Percentiles rank a stretch among this genome's conserved stretches.
phyloP scores from a whole-genome alignment of 2,888 invertebrate species.

The Diplolepis rosae region DNA sequence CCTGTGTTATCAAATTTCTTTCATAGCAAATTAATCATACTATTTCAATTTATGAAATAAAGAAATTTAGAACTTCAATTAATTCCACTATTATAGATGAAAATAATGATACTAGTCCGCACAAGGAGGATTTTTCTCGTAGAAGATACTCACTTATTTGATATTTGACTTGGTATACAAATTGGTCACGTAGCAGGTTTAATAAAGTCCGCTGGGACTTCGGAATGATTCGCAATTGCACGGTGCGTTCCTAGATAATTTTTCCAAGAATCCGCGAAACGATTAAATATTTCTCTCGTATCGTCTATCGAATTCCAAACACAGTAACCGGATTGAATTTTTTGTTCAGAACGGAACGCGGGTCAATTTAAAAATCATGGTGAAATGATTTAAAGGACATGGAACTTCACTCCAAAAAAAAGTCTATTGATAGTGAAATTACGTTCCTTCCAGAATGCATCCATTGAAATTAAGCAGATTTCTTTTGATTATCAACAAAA shows the following conservation, averaged over 20 bases:
- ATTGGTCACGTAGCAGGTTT: constrained; percentile 39
- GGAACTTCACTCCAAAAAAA: no score
- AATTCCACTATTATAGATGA: background rate
- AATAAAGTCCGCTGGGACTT: constrained; percentile 54
- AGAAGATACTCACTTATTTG: constrained; percentile 18
- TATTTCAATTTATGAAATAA: no score
- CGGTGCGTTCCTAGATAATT: constrained; percentile 31
- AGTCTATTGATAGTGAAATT: no score
- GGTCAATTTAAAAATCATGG: background rate
- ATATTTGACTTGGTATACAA: constrained; percentile 31
- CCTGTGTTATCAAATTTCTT: no score
- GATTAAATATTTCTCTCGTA: constrained; percentile 23
- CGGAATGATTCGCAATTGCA: constrained; percentile 16
- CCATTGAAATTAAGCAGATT: no score
- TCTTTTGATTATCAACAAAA: no score
- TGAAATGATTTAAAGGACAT: constrained; percentile 21
- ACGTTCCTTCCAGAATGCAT: no score
- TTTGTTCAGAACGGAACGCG: constrained; percentile 2
- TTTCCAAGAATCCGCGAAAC: constrained; percentile 44
- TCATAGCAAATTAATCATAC: no score
- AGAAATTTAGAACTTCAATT: background rate
- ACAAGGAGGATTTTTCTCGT: background rate
- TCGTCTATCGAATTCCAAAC: constrained; percentile 2
- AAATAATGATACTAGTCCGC: constrained; percentile 1
- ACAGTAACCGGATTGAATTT: constrained; percentile 6